Percentiles rank a stretch among this genome's conserved stretches.
These are phyloP conservation scores for Globodera ellingtonae DNA, from an alignment of 1,140 invertebrate species.

Conservation along the genomic window DNA sequence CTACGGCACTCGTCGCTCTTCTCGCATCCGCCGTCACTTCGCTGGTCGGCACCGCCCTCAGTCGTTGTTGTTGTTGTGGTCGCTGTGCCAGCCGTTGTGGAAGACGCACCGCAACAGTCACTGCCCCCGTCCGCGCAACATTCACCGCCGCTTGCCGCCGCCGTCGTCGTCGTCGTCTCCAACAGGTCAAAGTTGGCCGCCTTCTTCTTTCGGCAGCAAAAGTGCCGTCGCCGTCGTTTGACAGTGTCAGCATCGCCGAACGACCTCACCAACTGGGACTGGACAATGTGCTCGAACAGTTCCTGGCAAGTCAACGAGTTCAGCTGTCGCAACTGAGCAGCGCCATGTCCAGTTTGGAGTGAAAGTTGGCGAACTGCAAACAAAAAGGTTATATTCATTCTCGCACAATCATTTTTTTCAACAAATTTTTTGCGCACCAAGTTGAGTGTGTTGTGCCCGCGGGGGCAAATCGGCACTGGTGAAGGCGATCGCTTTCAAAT, in stretches of 20 bases:
- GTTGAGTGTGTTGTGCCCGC: conserved; percentile 6
- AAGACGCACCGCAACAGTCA: conserved; percentile 7
- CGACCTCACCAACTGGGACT: not conserved
- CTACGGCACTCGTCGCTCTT: not conserved
- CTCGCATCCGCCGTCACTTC: not conserved
- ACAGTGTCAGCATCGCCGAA: conserved; percentile 28
- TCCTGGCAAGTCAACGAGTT: conserved; percentile 78
- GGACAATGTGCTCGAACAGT: conserved; percentile 71
- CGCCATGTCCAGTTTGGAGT: conserved; percentile 31
- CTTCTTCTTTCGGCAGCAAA: not conserved
- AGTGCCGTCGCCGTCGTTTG: not conserved
- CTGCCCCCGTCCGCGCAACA: conserved; percentile 5
- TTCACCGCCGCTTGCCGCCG: not conserved
- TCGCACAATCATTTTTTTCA: too few species aligned
- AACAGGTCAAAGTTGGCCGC: not conserved
- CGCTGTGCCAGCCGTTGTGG: conserved; percentile 4
- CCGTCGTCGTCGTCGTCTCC: not conserved
- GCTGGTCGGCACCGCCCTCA: not conserved
- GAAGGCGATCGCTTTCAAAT: conserved; percentile 82
- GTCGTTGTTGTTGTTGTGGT: not conserved
- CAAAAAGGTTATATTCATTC: not conserved
- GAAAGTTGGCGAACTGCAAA: conserved; percentile 17
- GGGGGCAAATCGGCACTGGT: conserved; percentile 43
- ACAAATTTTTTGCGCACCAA: not conserved
- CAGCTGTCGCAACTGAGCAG: conserved; percentile 72